These are phyloP conservation scores for Drosophila lacteicornis DNA, from an alignment of 1,140 invertebrate genomes.

Conservation along the genomic window DNA sequence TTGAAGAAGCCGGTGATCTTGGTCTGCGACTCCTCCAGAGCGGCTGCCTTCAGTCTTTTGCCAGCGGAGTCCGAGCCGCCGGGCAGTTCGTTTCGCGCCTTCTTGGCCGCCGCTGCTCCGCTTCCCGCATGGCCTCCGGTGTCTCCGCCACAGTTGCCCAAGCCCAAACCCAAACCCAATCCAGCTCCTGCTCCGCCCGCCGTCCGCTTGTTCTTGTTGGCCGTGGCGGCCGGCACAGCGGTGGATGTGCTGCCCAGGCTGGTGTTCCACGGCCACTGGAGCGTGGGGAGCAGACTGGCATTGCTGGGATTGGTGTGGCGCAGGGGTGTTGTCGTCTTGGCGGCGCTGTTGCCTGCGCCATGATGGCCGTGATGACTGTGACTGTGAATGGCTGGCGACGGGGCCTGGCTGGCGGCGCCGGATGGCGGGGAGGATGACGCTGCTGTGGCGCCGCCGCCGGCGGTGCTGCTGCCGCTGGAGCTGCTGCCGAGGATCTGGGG, in stretches of 20 bases:
- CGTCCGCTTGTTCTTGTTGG: slow-evolving; percentile 53
- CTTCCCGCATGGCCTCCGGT: background rate
- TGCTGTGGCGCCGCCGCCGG: slow-evolving; percentile 25
- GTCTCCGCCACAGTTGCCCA: slow-evolving; percentile 6
- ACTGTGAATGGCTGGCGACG: slow-evolving; percentile 27
- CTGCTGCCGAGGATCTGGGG: slow-evolving; percentile 71
- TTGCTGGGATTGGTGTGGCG: slow-evolving; percentile 31
- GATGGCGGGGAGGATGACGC: slow-evolving; percentile 31
- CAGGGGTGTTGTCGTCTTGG: slow-evolving; percentile 55
- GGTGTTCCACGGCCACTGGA: slow-evolving; percentile 79
- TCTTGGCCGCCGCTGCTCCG: slow-evolving; percentile 57
- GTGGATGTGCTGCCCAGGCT: slow-evolving; percentile 71
- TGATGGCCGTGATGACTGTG: slow-evolving; percentile 22
- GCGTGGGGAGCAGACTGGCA: slow-evolving; percentile 55
- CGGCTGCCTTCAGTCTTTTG: slow-evolving; percentile 84
- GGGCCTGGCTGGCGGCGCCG: slow-evolving; percentile 19
- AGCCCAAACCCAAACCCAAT: slow-evolving; percentile 1
- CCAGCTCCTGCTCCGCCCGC: slow-evolving; percentile 28
- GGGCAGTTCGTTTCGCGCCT: slow-evolving; percentile 54
- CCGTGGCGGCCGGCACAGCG: slow-evolving; percentile 54
- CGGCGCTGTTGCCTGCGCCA: slow-evolving; percentile 38
- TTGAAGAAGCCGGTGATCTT: slow-evolving; percentile 94
- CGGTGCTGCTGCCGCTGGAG: slow-evolving; percentile 35
- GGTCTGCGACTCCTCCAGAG: slow-evolving; percentile 82
- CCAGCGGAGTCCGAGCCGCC: slow-evolving; percentile 25